A percentile compares a stretch with the other conserved stretches of the same genome.
phyloP scores from a whole-genome alignment of 2,888 invertebrate species.

The Amphipyra berbera region DNA sequence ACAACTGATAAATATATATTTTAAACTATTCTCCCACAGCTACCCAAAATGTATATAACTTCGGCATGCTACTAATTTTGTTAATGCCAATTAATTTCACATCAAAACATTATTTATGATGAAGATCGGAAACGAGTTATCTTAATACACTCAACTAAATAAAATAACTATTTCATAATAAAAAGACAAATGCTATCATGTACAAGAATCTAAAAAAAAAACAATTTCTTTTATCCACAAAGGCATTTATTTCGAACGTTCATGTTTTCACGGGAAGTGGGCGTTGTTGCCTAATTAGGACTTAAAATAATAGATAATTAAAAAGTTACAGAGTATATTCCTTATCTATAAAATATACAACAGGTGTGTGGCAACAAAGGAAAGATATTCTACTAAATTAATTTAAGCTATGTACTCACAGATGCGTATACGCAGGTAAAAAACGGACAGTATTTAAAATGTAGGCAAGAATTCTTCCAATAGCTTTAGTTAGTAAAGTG shows the following conservation, averaged over 20 bases:
- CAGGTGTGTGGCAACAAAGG: constrained; percentile 56
- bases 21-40: neutral
- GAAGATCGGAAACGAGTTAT: constrained; percentile 9
- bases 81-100: neutral
- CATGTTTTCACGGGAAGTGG: constrained; percentile 43
- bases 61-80: neutral
- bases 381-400: constrained; percentile 60
- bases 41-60: too few relatives aligned
- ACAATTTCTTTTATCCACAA: constrained; percentile 14
- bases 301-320: constrained; percentile 60
- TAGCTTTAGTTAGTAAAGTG: constrained; percentile 27
- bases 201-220: constrained; percentile 17
- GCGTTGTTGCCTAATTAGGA: constrained; percentile 56
- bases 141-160: neutral
- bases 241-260: constrained; percentile 31
- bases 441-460: constrained; percentile 35
- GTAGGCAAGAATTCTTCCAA: constrained; percentile 35
- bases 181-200: constrained; percentile 21
- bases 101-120: neutral
- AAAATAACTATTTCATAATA: constrained; percentile 22
- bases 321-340: constrained; percentile 48
- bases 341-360: constrained; percentile 63
- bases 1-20: neutral
- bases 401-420: constrained; percentile 51
- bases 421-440: constrained; percentile 39